phyloP scores from a whole-genome alignment of 2,113 vertebrate species.

The Bombycilla garrulus region DNA sequence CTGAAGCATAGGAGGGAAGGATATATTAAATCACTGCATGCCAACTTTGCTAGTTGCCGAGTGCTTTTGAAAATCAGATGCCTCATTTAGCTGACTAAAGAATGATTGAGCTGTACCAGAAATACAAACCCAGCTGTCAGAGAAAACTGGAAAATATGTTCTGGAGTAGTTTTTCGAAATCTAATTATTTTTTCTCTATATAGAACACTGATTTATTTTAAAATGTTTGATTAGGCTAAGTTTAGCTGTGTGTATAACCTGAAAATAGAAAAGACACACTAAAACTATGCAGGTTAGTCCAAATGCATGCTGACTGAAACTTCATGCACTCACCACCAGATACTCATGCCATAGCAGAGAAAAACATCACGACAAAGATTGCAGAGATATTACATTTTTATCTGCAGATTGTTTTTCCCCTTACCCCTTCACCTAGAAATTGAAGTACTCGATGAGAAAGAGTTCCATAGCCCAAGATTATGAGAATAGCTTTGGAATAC shows the following conservation, averaged over 20 bases:
- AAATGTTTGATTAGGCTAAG: background rate
- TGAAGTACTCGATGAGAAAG: background rate
- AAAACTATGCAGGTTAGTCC: background rate
- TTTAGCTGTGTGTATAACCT: background rate
- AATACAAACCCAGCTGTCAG: constrained; percentile 36
- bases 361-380: background rate
- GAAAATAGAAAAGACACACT: background rate
- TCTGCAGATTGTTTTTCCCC: background rate
- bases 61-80: constrained; percentile 25
- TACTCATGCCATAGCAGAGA: background rate
- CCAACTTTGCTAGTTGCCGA: background rate
- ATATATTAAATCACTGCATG: background rate
- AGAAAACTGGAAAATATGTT: constrained; percentile 33
- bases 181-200: background rate
- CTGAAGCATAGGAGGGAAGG: background rate
- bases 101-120: constrained; percentile 37
- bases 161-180: constrained; percentile 9
- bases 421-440: background rate
- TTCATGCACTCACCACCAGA: background rate
- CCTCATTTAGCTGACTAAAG: constrained; percentile 50
- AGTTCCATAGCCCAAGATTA: background rate
- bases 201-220: background rate
- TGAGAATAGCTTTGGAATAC: background rate
- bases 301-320: background rate
- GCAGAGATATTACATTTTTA: background rate